Conservation (phyloP, 2,888 invertebrate species). For the Tolmerus cingulatus region DNA sequence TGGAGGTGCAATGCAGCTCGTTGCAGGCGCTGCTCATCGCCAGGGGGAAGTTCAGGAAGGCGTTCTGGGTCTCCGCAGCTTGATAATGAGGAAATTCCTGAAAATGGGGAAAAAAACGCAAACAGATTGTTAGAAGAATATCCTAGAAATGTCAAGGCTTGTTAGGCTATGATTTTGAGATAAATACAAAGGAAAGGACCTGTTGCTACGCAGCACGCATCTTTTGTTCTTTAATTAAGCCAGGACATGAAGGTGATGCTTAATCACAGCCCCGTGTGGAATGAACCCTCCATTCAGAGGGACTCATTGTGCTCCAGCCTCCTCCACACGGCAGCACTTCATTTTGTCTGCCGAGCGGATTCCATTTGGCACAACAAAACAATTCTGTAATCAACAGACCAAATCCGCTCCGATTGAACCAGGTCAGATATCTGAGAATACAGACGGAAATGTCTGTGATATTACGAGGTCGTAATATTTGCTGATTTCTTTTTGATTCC, state of each 20-base stretch:
- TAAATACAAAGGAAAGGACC: background rate
- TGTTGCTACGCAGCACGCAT: background rate
- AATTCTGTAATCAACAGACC: background rate
- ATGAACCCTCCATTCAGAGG: background rate
- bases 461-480: background rate
- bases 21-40: constrained; percentile 83
- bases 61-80: constrained; percentile 80
- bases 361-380: background rate
- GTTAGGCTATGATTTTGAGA: background rate
- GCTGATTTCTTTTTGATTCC: background rate
- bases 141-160: background rate
- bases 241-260: background rate
- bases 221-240: background rate
- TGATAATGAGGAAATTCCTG: constrained; percentile 84
- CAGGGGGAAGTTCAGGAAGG: constrained; percentile 81
- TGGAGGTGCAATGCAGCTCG: constrained; percentile 82
- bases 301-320: background rate
- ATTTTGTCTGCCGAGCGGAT: background rate
- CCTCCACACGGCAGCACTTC: background rate
- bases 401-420: background rate
- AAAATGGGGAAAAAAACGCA: constrained; percentile 49
- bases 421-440: background rate
- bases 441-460: background rate
- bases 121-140: background rate
- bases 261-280: background rate